A percentile compares a stretch with the other conserved stretches of the same genome.
Evolutionary conservation across 2,888 invertebrate species (phyloP).

Genomic region (Meandrusa payeni): DNA sequence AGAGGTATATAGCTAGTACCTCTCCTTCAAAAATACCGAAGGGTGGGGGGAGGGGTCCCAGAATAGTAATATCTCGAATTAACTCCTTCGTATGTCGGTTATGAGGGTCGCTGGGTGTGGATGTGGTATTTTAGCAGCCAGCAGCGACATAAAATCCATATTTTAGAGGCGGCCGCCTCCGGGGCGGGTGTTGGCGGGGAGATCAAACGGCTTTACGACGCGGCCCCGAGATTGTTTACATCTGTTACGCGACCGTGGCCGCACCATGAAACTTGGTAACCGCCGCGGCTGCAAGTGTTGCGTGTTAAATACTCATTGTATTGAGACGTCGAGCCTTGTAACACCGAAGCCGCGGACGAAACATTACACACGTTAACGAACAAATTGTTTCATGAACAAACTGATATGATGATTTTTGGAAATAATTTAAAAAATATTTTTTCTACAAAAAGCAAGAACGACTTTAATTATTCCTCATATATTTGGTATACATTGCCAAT

Average conservation of each 20-base stretch:
- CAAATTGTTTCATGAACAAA: too few species aligned
- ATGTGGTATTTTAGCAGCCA: constrained; percentile 74
- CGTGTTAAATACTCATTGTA: constrained; percentile 44
- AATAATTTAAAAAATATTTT: too few species aligned
- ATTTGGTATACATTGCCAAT: too few species aligned
- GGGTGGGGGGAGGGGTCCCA: constrained; percentile 2
- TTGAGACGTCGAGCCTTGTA: too few species aligned
- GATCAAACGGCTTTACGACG: constrained; percentile 79
- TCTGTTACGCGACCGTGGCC: constrained; percentile 71
- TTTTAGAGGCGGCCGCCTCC: constrained; percentile 60
- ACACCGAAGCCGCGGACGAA: too few species aligned
- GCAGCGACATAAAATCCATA: constrained; percentile 75
- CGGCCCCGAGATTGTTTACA: constrained; percentile 77
- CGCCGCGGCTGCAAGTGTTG: constrained; percentile 57
- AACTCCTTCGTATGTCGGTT: constrained; percentile 41
- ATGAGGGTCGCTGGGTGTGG: constrained; percentile 64
- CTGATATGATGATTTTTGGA: too few species aligned
- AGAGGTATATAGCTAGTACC: too few species aligned
- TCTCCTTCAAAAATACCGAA: constrained; percentile 2
- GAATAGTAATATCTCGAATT: constrained; percentile 22
- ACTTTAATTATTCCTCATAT: too few species aligned
- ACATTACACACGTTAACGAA: too few species aligned
- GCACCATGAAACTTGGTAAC: constrained; percentile 71
- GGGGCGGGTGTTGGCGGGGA: constrained; percentile 43
- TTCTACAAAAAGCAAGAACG: too few species aligned